Evolutionary conservation across 2,888 invertebrate species (phyloP).

Genomic region (Trimorus sp.): DNA sequence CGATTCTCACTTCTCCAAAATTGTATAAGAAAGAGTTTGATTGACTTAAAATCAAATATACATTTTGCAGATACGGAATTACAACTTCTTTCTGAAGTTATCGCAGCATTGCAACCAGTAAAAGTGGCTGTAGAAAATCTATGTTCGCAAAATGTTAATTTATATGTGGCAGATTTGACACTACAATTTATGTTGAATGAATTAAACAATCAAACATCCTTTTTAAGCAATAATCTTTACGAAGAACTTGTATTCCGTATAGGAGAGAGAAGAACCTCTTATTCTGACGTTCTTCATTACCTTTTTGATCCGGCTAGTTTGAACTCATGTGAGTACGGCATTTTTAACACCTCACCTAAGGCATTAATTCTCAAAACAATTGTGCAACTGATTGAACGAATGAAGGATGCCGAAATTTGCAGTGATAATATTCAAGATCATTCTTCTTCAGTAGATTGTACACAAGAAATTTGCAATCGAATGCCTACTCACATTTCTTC

Average conservation of each 20-base stretch:
- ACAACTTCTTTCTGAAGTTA: slow-evolving; percentile 6
- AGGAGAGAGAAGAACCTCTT: slow-evolving; percentile 10
- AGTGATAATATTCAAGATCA: neutral
- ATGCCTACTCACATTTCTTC: neutral
- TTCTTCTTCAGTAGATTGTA: slow-evolving; percentile 18
- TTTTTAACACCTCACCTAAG: slow-evolving; percentile 23
- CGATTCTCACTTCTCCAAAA: slow-evolving; percentile 7
- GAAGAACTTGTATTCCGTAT: slow-evolving; percentile 6
- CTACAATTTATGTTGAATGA: slow-evolving; percentile 33
- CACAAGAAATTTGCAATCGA: slow-evolving; percentile 14
- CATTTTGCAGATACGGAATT: slow-evolving; percentile 4
- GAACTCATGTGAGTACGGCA: neutral
- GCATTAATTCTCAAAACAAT: slow-evolving; percentile 2
- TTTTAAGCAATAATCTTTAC: slow-evolving; percentile 23
- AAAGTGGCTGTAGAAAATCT: slow-evolving; percentile 20
- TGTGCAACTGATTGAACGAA: slow-evolving; percentile 13
- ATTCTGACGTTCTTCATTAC: slow-evolving; percentile 30
- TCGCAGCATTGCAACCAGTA: slow-evolving; percentile 5
- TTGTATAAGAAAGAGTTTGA: slow-evolving; percentile 11
- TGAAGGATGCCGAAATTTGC: slow-evolving; percentile 5
- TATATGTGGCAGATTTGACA: slow-evolving; percentile 9
- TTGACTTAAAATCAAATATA: slow-evolving; percentile 9
- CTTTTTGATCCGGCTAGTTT: slow-evolving; percentile 5
- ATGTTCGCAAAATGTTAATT: slow-evolving; percentile 15
- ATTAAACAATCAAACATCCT: slow-evolving; percentile 17